Percentiles rank a stretch among this genome's conserved stretches.
Conservation (phyloP, 2,888 invertebrate species). For the Mamestra brassicae region DNA sequence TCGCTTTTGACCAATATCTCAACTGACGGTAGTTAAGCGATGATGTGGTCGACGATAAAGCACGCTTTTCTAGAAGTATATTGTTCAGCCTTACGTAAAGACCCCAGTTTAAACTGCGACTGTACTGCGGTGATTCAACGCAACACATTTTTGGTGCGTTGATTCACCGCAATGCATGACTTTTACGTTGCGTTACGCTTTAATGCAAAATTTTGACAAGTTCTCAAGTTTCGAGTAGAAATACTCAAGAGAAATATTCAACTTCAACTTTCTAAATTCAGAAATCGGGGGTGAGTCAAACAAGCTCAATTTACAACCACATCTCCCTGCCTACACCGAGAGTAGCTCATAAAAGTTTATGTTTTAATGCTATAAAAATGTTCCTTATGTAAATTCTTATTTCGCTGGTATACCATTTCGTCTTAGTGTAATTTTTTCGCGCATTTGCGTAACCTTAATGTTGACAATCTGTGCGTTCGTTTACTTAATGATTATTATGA, state of each 20-base stretch:
- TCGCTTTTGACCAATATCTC: no score
- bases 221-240: no score
- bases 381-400: constrained; percentile 73
- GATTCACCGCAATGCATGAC: background rate
- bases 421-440: constrained; percentile 48
- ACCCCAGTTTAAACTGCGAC: background rate
- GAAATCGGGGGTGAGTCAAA: constrained; percentile 4
- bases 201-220: no score
- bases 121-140: background rate
- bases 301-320: constrained; percentile 48
- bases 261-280: no score
- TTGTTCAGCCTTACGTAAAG: background rate
- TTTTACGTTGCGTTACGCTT: background rate
- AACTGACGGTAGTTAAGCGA: no score
- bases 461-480: constrained; percentile 38
- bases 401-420: constrained; percentile 55
- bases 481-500: constrained; percentile 51
- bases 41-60: no score
- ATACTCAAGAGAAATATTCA: no score
- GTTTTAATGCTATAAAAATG: constrained; percentile 75
- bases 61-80: background rate
- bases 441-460: constrained; percentile 49
- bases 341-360: constrained; percentile 76
- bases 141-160: background rate
- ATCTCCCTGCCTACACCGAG: constrained; percentile 63